Conservation (phyloP, 2,113 vertebrate genomes). For the Hippocampus guttulatus region DNA sequence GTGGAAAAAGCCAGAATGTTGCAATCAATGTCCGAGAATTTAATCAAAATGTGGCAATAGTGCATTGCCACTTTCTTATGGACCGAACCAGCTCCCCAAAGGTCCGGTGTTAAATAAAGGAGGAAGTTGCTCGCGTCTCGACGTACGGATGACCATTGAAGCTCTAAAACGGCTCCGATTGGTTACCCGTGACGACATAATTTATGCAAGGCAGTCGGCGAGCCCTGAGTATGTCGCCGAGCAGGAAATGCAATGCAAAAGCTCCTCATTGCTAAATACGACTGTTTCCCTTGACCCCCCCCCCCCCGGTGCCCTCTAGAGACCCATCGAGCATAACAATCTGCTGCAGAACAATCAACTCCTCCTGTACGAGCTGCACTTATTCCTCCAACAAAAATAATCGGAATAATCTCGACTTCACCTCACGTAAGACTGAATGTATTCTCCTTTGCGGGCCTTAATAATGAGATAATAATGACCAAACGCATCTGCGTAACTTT, state of each 20-base stretch:
- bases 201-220: not conserved
- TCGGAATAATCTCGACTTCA: not conserved
- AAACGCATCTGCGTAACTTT: conserved; percentile 39
- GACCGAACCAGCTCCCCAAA: not conserved
- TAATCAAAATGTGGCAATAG: not conserved
- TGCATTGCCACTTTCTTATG: not conserved
- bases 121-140: not conserved
- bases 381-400: not conserved
- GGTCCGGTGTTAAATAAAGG: not conserved
- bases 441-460: conserved; percentile 63
- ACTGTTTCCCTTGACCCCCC: not conserved
- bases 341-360: not conserved
- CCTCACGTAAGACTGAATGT: conserved; percentile 48
- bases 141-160: too few species aligned
- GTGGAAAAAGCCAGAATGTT: not conserved
- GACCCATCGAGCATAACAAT: not conserved
- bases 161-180: not conserved
- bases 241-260: not conserved
- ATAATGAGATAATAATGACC: conserved; percentile 57
- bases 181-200: not conserved
- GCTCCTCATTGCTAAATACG: not conserved
- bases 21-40: not conserved
- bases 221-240: not conserved
- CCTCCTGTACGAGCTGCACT: not conserved
- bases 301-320: not conserved